phyloP scores from a whole-genome alignment of 2,888 invertebrate genomes.

The Mythimna pallens region DNA sequence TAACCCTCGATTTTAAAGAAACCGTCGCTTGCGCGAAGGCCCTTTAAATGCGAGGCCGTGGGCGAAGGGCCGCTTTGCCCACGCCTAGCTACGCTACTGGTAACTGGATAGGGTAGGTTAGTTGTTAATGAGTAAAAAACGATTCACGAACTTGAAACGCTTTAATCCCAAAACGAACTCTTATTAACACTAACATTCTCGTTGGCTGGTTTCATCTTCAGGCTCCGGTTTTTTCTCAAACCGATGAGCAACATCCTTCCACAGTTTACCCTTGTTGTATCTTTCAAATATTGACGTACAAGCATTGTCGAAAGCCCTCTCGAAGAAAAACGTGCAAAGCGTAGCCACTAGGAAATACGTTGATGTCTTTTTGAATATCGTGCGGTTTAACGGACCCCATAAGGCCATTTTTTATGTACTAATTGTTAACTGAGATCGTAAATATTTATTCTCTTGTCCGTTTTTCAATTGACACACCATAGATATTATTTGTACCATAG shows the following conservation, averaged over 20 bases:
- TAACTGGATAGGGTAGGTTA: too few species aligned
- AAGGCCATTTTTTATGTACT: constrained; percentile 77
- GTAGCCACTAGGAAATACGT: constrained; percentile 93
- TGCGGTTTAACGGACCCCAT: constrained; percentile 91
- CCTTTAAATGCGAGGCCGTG: too few species aligned
- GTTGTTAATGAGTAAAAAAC: not conserved
- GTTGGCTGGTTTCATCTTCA: accelerated
- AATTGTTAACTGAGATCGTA: not conserved
- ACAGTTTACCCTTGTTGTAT: constrained; percentile 92
- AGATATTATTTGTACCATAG: not conserved
- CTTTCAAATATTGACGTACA: constrained; percentile 92
- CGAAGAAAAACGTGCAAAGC: constrained; percentile 94
- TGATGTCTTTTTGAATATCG: constrained; percentile 95
- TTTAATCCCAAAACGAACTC: constrained; percentile 28
- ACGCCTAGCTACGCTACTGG: too few species aligned
- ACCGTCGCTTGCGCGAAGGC: too few species aligned
- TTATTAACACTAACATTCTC: not conserved
- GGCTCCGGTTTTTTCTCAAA: constrained; percentile 1
- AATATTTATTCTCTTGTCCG: not conserved
- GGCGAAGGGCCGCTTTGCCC: too few species aligned
- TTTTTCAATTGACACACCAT: not conserved
- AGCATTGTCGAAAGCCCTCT: constrained; percentile 93
- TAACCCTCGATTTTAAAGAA: too few species aligned
- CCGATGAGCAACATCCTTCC: constrained; percentile 32
- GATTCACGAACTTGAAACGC: not conserved